Evolutionary conservation across 1,140 invertebrate genomes (phyloP).

Genomic region (Drosophila orosa): DNA sequence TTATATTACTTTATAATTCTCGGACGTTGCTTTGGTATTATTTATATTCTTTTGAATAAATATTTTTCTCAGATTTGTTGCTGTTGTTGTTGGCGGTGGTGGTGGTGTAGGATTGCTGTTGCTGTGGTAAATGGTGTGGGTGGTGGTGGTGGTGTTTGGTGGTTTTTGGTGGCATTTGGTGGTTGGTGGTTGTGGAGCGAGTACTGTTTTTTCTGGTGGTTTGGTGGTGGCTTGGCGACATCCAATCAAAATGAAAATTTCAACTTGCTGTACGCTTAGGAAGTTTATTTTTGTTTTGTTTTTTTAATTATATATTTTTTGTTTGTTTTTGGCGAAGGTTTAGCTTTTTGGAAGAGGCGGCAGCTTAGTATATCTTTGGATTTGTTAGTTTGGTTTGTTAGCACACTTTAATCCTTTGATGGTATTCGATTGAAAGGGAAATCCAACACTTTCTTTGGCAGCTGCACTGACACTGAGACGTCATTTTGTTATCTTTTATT

Average conservation of each 20-base stretch:
- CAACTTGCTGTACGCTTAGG: constrained; percentile 43
- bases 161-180: constrained; percentile 22
- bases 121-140: constrained; percentile 69
- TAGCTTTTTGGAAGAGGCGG: constrained; percentile 41
- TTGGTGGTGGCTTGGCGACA: constrained; percentile 38
- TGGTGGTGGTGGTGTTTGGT: constrained; percentile 51
- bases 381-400: constrained; percentile 37
- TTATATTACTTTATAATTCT: constrained; percentile 41
- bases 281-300: constrained; percentile 36
- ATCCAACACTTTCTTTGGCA: constrained; percentile 56
- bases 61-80: constrained; percentile 45
- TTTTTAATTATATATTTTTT: constrained; percentile 14
- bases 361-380: constrained; percentile 42
- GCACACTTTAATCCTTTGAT: constrained; percentile 30
- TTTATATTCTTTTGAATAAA: constrained; percentile 31
- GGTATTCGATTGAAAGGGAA: constrained; percentile 23
- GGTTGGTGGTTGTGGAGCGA: constrained; percentile 48
- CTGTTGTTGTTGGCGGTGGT: constrained; percentile 55
- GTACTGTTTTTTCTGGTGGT: constrained; percentile 38
- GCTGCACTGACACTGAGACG: constrained; percentile 45
- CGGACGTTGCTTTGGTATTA: constrained; percentile 25
- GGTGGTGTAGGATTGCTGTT: constrained; percentile 69
- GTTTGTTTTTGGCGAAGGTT: constrained; percentile 44
- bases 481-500: constrained; percentile 9
- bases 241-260: constrained; percentile 68